Conservation (phyloP, 2,888 invertebrate genomes). For the Iphiclides podalirius region DNA sequence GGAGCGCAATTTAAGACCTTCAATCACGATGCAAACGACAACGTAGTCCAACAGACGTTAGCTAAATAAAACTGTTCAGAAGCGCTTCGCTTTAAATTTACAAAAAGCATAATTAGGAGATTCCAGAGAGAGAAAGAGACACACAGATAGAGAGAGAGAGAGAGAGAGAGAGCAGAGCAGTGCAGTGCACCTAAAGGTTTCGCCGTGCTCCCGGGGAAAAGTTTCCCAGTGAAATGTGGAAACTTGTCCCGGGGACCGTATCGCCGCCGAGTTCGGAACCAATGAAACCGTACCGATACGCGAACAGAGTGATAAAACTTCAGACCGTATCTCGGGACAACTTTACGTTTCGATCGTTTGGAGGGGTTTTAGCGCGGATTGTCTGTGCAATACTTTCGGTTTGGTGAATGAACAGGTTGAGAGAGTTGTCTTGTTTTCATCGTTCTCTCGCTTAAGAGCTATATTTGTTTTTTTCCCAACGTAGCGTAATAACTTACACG, state of each 20-base stretch:
- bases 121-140: too few species aligned
- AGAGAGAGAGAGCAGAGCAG: not conserved
- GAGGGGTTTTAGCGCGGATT: constrained; percentile 10
- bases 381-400: constrained; percentile 1
- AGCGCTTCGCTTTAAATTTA: too few species aligned
- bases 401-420: not conserved
- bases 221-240: constrained; percentile 8
- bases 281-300: constrained; percentile 17
- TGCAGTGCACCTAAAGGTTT: not conserved
- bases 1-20: too few species aligned
- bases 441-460: too few species aligned
- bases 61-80: too few species aligned
- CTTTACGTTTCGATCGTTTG: not conserved
- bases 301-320: constrained; percentile 16
- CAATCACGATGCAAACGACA: too few species aligned
- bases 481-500: too few species aligned
- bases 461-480: too few species aligned
- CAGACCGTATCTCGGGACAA: constrained; percentile 2
- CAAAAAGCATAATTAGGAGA: not conserved
- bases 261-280: not conserved
- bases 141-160: too few species aligned
- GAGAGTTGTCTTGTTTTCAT: too few species aligned
- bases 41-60: too few species aligned
- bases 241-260: constrained; percentile 3
- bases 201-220: constrained; percentile 1